phyloP scores from a whole-genome alignment of 2,797 vertebrate species.

The Numenius phaeopus region DNA sequence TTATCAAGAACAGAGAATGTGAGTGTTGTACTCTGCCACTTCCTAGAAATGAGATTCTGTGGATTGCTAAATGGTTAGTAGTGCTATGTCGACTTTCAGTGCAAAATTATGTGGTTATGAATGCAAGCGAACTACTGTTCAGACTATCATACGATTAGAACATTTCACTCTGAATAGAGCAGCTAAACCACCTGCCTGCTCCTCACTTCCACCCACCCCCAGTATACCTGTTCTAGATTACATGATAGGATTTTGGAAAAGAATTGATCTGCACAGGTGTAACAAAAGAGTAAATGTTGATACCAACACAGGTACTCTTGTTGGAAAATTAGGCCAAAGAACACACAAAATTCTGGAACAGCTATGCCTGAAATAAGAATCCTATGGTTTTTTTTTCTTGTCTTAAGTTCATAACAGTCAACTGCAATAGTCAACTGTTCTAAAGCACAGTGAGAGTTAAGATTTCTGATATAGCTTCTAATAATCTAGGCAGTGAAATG shows the following conservation, averaged over 20 bases:
- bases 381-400: not conserved
- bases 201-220: not conserved
- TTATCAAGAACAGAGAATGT: not conserved
- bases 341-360: not conserved
- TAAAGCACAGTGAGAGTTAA: not conserved
- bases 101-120: not conserved
- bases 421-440: not conserved
- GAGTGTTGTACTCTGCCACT: not conserved
- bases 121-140: not conserved
- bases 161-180: not conserved
- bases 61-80: not conserved
- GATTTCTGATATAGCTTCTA: not conserved
- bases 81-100: slow-evolving; percentile 5
- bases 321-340: not conserved
- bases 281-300: not conserved
- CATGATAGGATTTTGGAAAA: not conserved
- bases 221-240: not conserved
- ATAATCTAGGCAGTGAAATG: not conserved
- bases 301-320: not conserved
- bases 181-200: not conserved
- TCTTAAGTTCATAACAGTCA: not conserved
- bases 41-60: not conserved
- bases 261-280: not conserved
- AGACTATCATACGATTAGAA: not conserved
- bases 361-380: not conserved